A percentile compares a stretch with the other conserved stretches of the same genome.
Evolutionary conservation across 2,888 invertebrate genomes (phyloP).

Genomic region (Archips xylosteana): DNA sequence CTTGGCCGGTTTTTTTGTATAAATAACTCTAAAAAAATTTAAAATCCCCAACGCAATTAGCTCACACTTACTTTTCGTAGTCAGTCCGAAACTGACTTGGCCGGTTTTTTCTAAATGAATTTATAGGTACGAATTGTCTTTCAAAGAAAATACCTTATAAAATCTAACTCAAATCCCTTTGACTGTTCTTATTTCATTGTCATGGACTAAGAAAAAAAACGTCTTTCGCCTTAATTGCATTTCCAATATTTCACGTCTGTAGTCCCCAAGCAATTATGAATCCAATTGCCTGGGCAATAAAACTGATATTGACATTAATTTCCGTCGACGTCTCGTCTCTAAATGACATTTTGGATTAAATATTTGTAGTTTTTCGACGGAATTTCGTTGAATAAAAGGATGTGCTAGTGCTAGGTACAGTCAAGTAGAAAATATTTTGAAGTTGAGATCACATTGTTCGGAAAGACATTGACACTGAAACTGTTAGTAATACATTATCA

Average conservation of each 20-base stretch:
- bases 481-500: no score
- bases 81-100: no score
- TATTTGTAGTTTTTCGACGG: neutral
- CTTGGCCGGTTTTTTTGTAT: no score
- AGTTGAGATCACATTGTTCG: no score
- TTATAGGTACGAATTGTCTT: no score
- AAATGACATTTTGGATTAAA: neutral
- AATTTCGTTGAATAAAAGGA: neutral
- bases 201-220: neutral
- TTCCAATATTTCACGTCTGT: constrained; percentile 1
- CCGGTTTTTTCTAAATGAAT: no score
- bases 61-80: no score
- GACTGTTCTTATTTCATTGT: neutral
- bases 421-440: neutral
- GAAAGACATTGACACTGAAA: no score
- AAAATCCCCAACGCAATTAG: no score
- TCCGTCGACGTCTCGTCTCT: neutral
- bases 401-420: neutral
- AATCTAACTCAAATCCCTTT: neutral
- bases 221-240: constrained; percentile 1
- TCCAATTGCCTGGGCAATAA: constrained; percentile 6
- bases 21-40: no score
- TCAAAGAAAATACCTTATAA: neutral
- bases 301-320: constrained; percentile 12
- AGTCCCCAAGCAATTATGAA: constrained; percentile 16